phyloP scores from a whole-genome alignment of 2,888 invertebrate genomes.

The Drosophila kuntzei region DNA sequence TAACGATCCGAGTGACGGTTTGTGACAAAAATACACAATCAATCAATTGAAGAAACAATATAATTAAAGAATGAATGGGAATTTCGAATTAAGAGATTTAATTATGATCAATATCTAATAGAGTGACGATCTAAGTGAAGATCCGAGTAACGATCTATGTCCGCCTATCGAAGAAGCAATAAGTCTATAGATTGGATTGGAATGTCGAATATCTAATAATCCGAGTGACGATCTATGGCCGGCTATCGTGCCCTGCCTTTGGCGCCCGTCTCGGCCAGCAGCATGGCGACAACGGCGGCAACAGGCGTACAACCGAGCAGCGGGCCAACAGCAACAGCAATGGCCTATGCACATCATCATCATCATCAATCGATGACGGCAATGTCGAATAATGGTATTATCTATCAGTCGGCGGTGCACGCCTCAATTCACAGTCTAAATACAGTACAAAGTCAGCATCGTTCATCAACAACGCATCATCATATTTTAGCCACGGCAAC shows the following conservation, averaged over 20 bases:
- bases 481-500: conserved; percentile 84
- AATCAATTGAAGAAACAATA: background rate
- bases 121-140: background rate
- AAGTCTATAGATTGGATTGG: no score
- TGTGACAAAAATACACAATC: background rate
- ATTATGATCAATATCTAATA: background rate
- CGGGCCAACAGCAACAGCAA: conserved; percentile 80
- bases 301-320: conserved; percentile 62
- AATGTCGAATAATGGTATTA: conserved; percentile 85
- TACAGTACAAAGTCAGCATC: conserved; percentile 83
- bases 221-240: conserved; percentile 67
- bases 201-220: no score
- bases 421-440: conserved; percentile 85
- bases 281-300: conserved; percentile 74
- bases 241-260: conserved; percentile 80
- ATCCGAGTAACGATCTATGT: no score
- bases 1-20: background rate
- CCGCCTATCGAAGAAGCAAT: no score
- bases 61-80: background rate
- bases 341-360: conserved; percentile 82
- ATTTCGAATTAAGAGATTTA: no score
- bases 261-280: conserved; percentile 81
- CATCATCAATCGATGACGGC: conserved; percentile 84
- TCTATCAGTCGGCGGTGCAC: conserved; percentile 85
- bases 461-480: conserved; percentile 82